These are phyloP conservation scores for Callionymus lyra DNA, from an alignment of 2,113 vertebrate species.

Conservation along the genomic window DNA sequence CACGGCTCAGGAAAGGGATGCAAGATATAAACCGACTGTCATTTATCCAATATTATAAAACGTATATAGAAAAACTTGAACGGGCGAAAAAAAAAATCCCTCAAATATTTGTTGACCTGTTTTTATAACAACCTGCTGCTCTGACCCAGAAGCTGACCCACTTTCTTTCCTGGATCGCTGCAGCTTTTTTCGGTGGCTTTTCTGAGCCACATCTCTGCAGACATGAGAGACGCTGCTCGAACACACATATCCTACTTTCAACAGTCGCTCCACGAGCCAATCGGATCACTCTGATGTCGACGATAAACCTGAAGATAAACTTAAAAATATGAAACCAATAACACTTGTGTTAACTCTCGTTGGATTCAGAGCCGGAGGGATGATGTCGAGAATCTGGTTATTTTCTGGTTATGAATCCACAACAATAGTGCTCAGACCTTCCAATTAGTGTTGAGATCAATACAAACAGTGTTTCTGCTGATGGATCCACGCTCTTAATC, in stretches of 20 bases:
- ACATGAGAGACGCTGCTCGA: conserved; percentile 39
- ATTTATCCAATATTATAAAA: too few relatives aligned
- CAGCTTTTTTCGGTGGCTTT: conserved; percentile 31
- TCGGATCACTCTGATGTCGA: conserved; percentile 40
- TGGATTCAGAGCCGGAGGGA: too few relatives aligned
- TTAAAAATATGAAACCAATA: not conserved
- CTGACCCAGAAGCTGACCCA: conserved; percentile 50
- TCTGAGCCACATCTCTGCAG: conserved; percentile 61
- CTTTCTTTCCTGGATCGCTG: conserved; percentile 35
- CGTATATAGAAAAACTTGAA: too few relatives aligned
- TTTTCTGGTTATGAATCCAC: too few relatives aligned
- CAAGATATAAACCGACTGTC: too few relatives aligned
- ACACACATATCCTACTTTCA: conserved; percentile 55
- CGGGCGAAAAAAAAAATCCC: not conserved
- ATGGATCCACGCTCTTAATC: too few relatives aligned
- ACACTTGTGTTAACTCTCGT: too few relatives aligned
- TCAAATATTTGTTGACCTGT: not conserved
- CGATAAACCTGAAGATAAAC: not conserved
- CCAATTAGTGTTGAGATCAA: too few relatives aligned
- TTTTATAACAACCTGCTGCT: not conserved
- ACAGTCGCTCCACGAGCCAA: conserved; percentile 38
- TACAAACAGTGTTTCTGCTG: too few relatives aligned
- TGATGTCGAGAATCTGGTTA: too few relatives aligned
- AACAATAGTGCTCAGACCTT: too few relatives aligned
- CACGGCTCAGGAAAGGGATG: too few relatives aligned